These are phyloP conservation scores for Choreutis nemorana DNA, from an alignment of 2,888 invertebrate genomes.

Conservation along the genomic window DNA sequence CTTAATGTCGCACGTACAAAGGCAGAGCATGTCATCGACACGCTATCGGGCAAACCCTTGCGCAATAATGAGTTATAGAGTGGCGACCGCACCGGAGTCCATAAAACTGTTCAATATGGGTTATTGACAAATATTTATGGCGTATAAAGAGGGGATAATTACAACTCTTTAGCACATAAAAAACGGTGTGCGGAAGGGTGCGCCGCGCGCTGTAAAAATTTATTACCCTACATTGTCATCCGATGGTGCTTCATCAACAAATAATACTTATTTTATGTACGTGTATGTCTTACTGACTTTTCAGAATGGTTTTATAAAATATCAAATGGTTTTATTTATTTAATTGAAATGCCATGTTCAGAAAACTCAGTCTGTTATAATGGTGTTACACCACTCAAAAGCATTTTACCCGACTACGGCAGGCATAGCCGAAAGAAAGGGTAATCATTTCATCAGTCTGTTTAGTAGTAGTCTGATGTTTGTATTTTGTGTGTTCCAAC, in stretches of 20 bases:
- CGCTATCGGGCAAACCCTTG: constrained; percentile 41
- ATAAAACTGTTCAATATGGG: constrained; percentile 60
- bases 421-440: too few relatives aligned
- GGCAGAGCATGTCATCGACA: constrained; percentile 32
- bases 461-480: too few relatives aligned
- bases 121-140: constrained; percentile 66
- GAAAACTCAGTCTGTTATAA: too few relatives aligned
- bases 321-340: too few relatives aligned
- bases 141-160: constrained; percentile 64
- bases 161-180: constrained; percentile 65
- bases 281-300: too few relatives aligned
- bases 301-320: too few relatives aligned
- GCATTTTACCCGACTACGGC: too few relatives aligned
- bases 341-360: too few relatives aligned
- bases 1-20: too few relatives aligned
- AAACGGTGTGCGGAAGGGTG: constrained; percentile 51
- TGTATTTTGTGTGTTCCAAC: too few relatives aligned
- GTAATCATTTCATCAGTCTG: too few relatives aligned
- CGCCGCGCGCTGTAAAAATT: constrained; percentile 41
- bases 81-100: constrained; percentile 50
- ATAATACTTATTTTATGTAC: constrained; percentile 13
- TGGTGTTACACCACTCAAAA: too few relatives aligned
- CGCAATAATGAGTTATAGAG: constrained; percentile 55
- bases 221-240: constrained; percentile 48
- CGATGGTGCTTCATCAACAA: constrained; percentile 25